Evolutionary conservation across 1,140 invertebrate species (phyloP).

Genomic region (Pentalonia nigronervosa): DNA sequence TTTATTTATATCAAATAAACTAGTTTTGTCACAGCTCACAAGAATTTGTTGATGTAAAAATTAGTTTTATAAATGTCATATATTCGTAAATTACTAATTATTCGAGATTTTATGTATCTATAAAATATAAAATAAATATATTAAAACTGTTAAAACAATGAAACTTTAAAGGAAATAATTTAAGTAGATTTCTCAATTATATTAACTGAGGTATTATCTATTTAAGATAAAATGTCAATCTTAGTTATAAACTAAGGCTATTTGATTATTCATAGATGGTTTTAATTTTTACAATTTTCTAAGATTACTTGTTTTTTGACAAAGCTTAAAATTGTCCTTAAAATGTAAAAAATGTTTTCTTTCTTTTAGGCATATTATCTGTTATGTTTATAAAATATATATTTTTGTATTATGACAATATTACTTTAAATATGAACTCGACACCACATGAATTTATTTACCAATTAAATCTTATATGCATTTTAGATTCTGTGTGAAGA

Average conservation of each 20-base stretch:
- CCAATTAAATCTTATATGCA: too few relatives aligned
- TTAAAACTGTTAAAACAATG: not conserved
- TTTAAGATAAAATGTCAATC: not conserved
- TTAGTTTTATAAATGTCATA: not conserved
- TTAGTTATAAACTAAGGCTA: not conserved
- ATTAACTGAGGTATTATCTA: not conserved
- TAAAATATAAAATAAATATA: too few relatives aligned
- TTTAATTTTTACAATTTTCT: not conserved
- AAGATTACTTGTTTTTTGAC: not conserved
- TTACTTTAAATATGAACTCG: not conserved
- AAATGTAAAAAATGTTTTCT: too few relatives aligned
- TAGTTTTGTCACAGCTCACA: not conserved
- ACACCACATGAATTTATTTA: not conserved
- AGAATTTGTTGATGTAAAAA: not conserved
- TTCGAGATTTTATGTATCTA: not conserved
- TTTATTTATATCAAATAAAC: conserved; percentile 15
- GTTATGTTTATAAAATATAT: too few relatives aligned
- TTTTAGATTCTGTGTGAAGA: too few relatives aligned
- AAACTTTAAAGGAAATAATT: not conserved
- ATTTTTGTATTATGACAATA: too few relatives aligned
- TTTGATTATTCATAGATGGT: not conserved
- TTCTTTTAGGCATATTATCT: too few relatives aligned
- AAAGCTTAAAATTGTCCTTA: too few relatives aligned
- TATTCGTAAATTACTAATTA: not conserved
- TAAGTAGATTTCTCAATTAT: not conserved